These are phyloP conservation scores for Strongylocentrotus purpuratus DNA, from an alignment of 35 echinoderm and acorn worm species.

Conservation along the genomic window DNA sequence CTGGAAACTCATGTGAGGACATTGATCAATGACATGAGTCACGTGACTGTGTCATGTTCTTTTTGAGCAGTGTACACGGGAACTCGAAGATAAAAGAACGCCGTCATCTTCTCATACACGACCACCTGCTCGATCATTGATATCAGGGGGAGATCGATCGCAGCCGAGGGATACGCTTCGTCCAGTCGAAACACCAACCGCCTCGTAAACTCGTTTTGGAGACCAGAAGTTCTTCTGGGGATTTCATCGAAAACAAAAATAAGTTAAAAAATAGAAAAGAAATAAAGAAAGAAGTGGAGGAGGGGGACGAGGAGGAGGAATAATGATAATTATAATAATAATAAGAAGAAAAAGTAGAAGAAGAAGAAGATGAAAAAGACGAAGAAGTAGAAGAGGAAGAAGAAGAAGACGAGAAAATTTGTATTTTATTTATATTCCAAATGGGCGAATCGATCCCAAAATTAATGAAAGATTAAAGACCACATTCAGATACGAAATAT, in stretches of 20 bases:
- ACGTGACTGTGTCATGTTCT: background rate
- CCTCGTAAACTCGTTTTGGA: background rate
- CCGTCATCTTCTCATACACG: background rate
- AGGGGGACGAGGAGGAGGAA: too few relatives aligned
- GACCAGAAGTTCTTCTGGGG: background rate
- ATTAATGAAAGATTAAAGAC: too few relatives aligned
- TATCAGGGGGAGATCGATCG: background rate
- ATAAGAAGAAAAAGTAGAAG: too few relatives aligned
- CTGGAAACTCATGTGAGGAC: background rate
- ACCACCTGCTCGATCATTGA: background rate
- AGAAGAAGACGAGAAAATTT: too few relatives aligned
- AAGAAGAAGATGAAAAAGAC: too few relatives aligned
- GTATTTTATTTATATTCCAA: too few relatives aligned
- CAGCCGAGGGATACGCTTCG: background rate
- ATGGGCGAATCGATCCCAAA: too few relatives aligned
- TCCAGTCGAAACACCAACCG: background rate
- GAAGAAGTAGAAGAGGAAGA: too few relatives aligned
- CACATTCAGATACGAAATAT: too few relatives aligned
- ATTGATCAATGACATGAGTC: background rate
- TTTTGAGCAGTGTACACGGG: background rate
- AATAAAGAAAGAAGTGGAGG: too few relatives aligned
- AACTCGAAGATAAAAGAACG: background rate
- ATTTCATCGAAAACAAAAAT: background rate
- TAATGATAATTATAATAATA: too few relatives aligned
- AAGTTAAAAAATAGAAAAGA: too few relatives aligned